Base-by-base conservation (phyloP, 2,113 vertebrate species). In the Dascyllus trimaculatus region DNA sequence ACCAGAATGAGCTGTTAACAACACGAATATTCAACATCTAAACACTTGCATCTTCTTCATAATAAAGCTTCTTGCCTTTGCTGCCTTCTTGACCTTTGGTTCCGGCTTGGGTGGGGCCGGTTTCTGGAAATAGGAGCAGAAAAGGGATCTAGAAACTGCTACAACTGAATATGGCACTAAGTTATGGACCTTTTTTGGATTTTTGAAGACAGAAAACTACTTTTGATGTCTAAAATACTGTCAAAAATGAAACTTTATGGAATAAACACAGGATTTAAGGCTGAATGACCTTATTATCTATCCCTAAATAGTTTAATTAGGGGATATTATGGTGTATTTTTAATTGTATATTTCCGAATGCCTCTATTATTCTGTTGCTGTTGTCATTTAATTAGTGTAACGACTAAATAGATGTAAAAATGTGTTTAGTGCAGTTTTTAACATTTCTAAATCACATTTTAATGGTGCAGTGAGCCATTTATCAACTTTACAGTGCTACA, bases 1-100 rank as follows among this genome's bases (percentile, higher is more conserved):
- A 3, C 63, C 5, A 67, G 13, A 24, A 43, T 29, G 4, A 6
- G 21, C 1, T 0, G 19, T 82, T 26, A 63, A 38, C 40, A 4
- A n/a, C 5, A 22, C n/a, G 3, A 29, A n/a, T 1, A 19, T 15
- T 54, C n/a, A 40, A 15, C 4, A 61, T 10, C 9, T 2, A 29
- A 5, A 22, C 0, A 26, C 14, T 26, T 0, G 4, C 1, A 0
- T 9, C 54, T 29, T 14, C 11, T 32, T 3, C 17, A 1, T 9
- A 1, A 9, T 35, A 35, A 35, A 10, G 48, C 48, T 10, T 57
- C 78, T 93, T 92, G 97, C 97, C 95, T 97, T 97, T 85, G 95
- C 93, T 89, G 95, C 89, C 94, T 96, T 97, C 96, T 96, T 97
- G 81, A 91, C 93, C 90, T 96, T 98, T 87, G 96, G 93, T 91